These are phyloP conservation scores for Blastobasis adustella DNA, from an alignment of 2,888 invertebrate species.

Conservation along the genomic window DNA sequence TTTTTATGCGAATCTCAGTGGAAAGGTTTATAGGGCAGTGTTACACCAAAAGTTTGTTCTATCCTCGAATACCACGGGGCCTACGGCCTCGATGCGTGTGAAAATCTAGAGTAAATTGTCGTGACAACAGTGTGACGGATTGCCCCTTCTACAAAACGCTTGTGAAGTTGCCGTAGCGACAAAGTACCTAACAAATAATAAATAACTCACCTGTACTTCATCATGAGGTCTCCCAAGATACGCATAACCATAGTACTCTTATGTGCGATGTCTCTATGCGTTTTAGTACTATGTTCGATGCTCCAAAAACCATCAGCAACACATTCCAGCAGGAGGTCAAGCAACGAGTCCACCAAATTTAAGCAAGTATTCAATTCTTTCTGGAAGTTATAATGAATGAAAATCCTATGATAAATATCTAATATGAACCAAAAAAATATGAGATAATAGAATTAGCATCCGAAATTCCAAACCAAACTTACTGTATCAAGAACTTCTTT, in stretches of 20 bases:
- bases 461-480: conserved; percentile 11
- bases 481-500: conserved; percentile 44
- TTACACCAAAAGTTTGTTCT: too few species aligned
- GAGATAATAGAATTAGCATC: too few species aligned
- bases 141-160: too few species aligned
- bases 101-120: too few species aligned
- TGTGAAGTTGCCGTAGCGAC: not conserved
- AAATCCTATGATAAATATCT: not conserved
- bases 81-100: too few species aligned
- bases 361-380: conserved; percentile 63
- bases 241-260: conserved; percentile 72
- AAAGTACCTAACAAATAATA: not conserved
- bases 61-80: too few species aligned
- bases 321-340: conserved; percentile 68
- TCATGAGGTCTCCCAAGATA: conserved; percentile 73
- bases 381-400: conserved; percentile 39
- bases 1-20: too few species aligned
- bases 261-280: conserved; percentile 62
- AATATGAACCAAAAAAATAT: not conserved
- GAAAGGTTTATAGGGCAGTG: too few species aligned
- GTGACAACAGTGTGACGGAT: too few species aligned
- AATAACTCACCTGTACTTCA: conserved; percentile 63
- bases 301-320: conserved; percentile 74
- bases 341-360: conserved; percentile 58
- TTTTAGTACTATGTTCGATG: conserved; percentile 49